phyloP scores from a whole-genome alignment of 2,888 invertebrate genomes.

The Chydorus sphaericus region DNA sequence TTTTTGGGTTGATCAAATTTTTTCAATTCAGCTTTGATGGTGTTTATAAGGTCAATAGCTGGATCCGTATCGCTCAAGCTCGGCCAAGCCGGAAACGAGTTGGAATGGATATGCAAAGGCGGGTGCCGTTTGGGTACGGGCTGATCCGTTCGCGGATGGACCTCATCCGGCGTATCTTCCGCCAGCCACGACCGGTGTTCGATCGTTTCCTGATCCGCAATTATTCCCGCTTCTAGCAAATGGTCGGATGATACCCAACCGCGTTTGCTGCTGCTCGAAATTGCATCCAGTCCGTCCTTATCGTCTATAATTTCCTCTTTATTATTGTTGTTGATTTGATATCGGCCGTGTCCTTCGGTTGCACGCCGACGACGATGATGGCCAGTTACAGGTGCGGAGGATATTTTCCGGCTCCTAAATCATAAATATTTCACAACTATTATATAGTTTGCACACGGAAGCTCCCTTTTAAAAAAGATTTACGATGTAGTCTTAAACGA shows the following conservation, averaged over 20 bases:
- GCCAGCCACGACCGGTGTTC: background rate
- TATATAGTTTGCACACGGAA: too few relatives aligned
- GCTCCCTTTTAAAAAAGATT: too few relatives aligned
- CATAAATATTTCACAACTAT: too few relatives aligned
- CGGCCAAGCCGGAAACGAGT: constrained; percentile 13
- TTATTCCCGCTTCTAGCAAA: too few relatives aligned
- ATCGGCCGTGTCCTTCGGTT: background rate
- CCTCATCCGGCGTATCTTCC: too few relatives aligned
- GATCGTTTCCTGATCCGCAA: background rate
- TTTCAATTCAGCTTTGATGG: constrained; percentile 13
- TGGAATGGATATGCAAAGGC: constrained; percentile 10
- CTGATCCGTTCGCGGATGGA: too few relatives aligned
- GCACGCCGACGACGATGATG: background rate
- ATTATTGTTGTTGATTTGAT: background rate
- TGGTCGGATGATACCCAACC: too few relatives aligned
- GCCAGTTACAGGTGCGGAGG: background rate
- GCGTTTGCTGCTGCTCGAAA: too few relatives aligned
- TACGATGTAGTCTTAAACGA: too few relatives aligned
- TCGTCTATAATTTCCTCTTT: too few relatives aligned
- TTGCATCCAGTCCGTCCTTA: too few relatives aligned
- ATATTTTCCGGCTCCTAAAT: background rate
- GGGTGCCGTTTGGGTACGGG: background rate
- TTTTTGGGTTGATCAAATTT: constrained; percentile 10
- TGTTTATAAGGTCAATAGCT: constrained; percentile 9
- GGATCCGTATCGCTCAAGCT: constrained; percentile 9